Base-by-base conservation (phyloP, 1,140 invertebrate species). In the Pomacea maculata region DNA sequence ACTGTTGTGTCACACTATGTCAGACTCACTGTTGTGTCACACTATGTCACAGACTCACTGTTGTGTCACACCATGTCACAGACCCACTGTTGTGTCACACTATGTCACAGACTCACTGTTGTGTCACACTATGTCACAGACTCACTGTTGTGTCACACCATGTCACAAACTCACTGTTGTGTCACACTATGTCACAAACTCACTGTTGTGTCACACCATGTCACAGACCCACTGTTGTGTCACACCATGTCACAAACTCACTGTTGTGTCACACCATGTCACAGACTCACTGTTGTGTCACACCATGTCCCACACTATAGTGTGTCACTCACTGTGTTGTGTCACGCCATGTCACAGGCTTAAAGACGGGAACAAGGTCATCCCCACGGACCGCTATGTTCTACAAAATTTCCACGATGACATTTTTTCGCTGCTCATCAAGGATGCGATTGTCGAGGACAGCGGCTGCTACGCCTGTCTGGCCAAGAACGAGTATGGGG, bases 361-460 rank as follows among this genome's bases (percentile, higher is more conserved):
- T 64, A 96, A 97, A 88, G 95, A 97, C 83, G 96, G 95, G 0
- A 93, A 96, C 88, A 94, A 96, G 85, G 93, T 98, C 25, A 93
- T 95, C 84, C 93, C 95, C 17, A 95, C 95, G 80, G 95, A 95
- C 6, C 94, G 95, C 84, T 95, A 96, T 86, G 96, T 97, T 91
- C 95, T 97, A 85, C 92, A 99, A 7, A 97, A 96, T 92, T 97
- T 98, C 84, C 97, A 99, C 89, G 96, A 97, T 82, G 97, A 98
- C 90, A 94, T 93, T 3, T 95, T 97, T 88, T 95, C 94, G 0
- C 91, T 99, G 17, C 94, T 95, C 68, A 95, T 99, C 65, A 94
- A 94, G 9, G 94, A 94, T 4, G 94, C 90, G 0, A 85, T 87
- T 9, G 93, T 96, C 2, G 92, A 93, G 29, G 94, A 94, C 75